Conservation (phyloP, 2,888 invertebrate genomes). For the Hydrotaea diabolus region DNA sequence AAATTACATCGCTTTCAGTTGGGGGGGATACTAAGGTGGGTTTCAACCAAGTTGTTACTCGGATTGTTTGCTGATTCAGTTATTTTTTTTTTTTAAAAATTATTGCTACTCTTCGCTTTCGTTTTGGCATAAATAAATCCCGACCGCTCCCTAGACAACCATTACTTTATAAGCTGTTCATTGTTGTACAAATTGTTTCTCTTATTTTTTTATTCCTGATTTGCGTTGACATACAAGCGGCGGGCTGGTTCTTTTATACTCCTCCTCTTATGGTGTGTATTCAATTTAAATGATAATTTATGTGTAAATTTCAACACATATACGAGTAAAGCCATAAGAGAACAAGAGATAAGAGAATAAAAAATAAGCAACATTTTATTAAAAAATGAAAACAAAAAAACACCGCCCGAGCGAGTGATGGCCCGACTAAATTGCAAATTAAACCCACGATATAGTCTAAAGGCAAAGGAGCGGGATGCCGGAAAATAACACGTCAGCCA, state of each 20-base stretch:
- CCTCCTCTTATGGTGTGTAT: constrained; percentile 7
- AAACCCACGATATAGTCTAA: constrained; percentile 20
- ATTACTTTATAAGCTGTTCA: constrained; percentile 12
- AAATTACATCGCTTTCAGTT: too few relatives aligned
- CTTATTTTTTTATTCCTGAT: constrained; percentile 42
- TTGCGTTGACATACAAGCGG: constrained; percentile 50
- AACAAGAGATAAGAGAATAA: constrained; percentile 24
- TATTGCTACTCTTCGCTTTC: not conserved
- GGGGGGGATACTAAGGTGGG: too few relatives aligned
- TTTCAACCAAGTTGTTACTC: too few relatives aligned
- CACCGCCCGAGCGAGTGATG: not conserved
- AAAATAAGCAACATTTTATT: not conserved
- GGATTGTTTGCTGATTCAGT: too few relatives aligned
- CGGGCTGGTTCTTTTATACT: not conserved
- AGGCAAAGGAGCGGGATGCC: not conserved
- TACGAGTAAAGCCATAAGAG: constrained; percentile 23
- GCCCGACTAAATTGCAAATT: constrained; percentile 53
- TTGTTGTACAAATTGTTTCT: constrained; percentile 32
- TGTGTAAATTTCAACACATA: constrained; percentile 59
- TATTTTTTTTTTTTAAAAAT: too few relatives aligned
- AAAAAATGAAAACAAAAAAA: not conserved
- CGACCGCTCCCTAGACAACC: not conserved
- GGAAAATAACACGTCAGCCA: constrained; percentile 68
- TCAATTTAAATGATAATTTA: constrained; percentile 65
- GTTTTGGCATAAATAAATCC: not conserved